Base-by-base conservation (phyloP, 2,888 invertebrate genomes). In the Campoplex capitator region DNA sequence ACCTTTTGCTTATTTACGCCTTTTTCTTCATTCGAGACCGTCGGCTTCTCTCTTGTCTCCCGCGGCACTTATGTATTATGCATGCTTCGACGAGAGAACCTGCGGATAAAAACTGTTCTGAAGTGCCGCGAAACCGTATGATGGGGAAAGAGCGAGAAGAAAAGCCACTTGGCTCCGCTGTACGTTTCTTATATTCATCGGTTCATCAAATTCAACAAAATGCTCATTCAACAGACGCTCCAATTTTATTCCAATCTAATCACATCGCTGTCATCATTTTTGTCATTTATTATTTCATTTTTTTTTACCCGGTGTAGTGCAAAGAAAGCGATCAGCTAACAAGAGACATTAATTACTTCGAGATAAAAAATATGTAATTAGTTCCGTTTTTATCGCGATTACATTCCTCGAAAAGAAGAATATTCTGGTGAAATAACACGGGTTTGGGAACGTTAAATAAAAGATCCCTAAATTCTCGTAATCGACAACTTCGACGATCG, bases 21-120 rank as follows among this genome's bases (percentile, higher is more conserved):
- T 76, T 74, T 80, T 88, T 67, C 35, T 70, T 68, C 86, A 65
- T 74, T 83, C 82, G 75, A 62, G 28, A 67, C 84, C 70, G 23
- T 0, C 23, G 48, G 58, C 68, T 32, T 32, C 16, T 77, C 45
- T 73, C 71, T 48, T 70, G 48, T 42, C 73, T 28, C 71, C 62
- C 51, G 70, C 45, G 58, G 83, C 77, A 84, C 86, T 88, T 88
- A 88, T 88, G 88, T 84, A 89, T 89, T 89, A 88, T 89, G 88
- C 89, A 89, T 87, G 85, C 76, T 86, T 16, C 88, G 84, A 81
- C 81, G 81, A 81, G 73, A 42, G 62, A 82, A 45, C 75, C 77
- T 38, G 73, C 68, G 86, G 81, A 84, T 86, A 81, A 84, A 86
- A 86, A 86, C 70, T 70, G 81, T 78, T 84, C 80, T 67, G 45